These are phyloP conservation scores for Enoplolaimus lenunculus DNA, from an alignment of 2,888 invertebrate genomes.

Conservation along the genomic window DNA sequence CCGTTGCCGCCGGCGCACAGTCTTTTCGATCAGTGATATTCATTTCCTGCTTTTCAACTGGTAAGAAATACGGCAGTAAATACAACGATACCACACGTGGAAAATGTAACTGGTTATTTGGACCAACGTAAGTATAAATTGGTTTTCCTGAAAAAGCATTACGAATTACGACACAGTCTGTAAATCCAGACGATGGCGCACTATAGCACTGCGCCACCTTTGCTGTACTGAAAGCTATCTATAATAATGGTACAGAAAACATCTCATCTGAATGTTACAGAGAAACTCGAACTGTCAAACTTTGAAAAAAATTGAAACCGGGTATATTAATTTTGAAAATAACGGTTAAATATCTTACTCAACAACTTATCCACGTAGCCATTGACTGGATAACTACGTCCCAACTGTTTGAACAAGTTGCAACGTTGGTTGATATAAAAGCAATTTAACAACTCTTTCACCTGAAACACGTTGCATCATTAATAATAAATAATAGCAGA, in stretches of 20 bases:
- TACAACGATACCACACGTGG: not conserved
- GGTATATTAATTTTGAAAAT: too few species aligned
- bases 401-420: not conserved
- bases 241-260: too few species aligned
- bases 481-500: not conserved
- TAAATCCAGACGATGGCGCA: too few species aligned
- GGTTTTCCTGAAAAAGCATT: slow-evolving; percentile 4
- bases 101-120: not conserved
- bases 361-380: too few species aligned
- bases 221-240: too few species aligned
- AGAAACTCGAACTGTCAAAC: too few species aligned
- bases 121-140: slow-evolving; percentile 8
- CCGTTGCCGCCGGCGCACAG: too few species aligned
- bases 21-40: not conserved
- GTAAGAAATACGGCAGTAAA: not conserved
- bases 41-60: not conserved
- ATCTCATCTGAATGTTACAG: too few species aligned
- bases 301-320: too few species aligned
- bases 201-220: too few species aligned
- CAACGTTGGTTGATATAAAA: not conserved
- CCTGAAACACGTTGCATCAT: slow-evolving; percentile 2
- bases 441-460: not conserved
- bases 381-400: not conserved
- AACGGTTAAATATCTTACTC: too few species aligned
- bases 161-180: not conserved